Evolutionary conservation across 2,797 vertebrate genomes (phyloP), one percentile per base, ranked within the genome.

Genomic region (Passerculus sandwichensis): DNA sequence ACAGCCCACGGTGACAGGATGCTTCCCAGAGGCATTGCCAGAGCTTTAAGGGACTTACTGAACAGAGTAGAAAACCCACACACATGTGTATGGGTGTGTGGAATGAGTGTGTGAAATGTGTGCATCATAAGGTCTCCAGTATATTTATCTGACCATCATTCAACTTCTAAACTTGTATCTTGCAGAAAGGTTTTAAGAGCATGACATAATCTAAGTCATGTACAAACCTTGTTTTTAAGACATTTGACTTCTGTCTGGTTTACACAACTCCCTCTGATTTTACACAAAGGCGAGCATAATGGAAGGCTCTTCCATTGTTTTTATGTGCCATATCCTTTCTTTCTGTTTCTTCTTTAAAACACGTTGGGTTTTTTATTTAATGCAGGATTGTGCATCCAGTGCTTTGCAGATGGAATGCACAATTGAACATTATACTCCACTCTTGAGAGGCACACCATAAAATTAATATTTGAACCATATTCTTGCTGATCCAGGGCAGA

Each of bases 381-480:
- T 69, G 59, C 60, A 53, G 45, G 74, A 91, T 71, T 88, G 85
- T 65, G n/a, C 62, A 94, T 90, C 89, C 89, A 96, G 80, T 90
- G 83, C 70, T 85, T 95, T 90, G 80, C 90, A 97, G 93, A 97
- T 92, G 91, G 94, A 96, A 95, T 92, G 80, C 77, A 87, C 92
- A 96, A 95, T 92, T 96, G 88, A 94, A 93, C 66, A 76, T 84
- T 96, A 83, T 95, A 94, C 86, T 93, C 72, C 67, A 45, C 91
- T 94, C 90, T 76, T 90, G 89, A 97, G 86, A 96, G 85, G 93
- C 67, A 85, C 85, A 86, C 71, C 86, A 94, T 97, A 96, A 94
- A 96, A 97, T 94, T 96, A 96, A 87, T 96, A 97, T 96, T 87
- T 94, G 69, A 97, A 95, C 77, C 85, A 96, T 89, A 97, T 95